Conservation (phyloP, 2,113 vertebrate species). For the Nipponia nippon region DNA sequence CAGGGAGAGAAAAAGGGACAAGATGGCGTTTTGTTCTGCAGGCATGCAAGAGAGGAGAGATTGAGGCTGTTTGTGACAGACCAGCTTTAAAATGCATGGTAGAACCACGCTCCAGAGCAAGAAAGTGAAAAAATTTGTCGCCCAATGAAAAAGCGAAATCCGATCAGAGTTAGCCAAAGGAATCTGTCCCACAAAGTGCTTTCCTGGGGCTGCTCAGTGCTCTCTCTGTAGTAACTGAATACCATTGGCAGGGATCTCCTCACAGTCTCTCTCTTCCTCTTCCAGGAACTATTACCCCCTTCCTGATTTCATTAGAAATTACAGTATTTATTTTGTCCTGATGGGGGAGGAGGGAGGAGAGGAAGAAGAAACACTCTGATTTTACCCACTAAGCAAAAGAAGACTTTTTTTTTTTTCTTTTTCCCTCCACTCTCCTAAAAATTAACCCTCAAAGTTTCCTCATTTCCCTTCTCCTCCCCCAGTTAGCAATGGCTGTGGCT, state of each 20-base stretch:
- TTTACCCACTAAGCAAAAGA: slow-evolving; percentile 33
- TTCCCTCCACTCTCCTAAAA: neutral
- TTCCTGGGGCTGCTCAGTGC: slow-evolving; percentile 46
- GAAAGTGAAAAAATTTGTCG: slow-evolving; percentile 38
- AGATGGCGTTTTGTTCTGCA: neutral
- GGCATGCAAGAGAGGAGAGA: neutral
- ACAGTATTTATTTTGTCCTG: slow-evolving; percentile 55
- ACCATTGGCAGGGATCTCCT: slow-evolving; percentile 48
- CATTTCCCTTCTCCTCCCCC: neutral
- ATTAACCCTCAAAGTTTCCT: neutral
- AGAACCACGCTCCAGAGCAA: slow-evolving; percentile 1
- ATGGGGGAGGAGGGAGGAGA: neutral
- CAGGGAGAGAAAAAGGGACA: neutral
- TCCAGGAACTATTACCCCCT: slow-evolving; percentile 65
- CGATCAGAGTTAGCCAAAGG: slow-evolving; percentile 16
- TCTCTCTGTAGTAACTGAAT: slow-evolving; percentile 50
- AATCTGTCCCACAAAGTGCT: slow-evolving; percentile 50
- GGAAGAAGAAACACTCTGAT: slow-evolving; percentile 14
- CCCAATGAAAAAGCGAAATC: slow-evolving; percentile 44
- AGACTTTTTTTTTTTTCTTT: neutral
- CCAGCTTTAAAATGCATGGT: neutral
- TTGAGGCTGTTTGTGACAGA: neutral
- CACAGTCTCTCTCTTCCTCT: slow-evolving; percentile 58
- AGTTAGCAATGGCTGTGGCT: neutral
- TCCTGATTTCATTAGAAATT: slow-evolving; percentile 69